phyloP scores from a whole-genome alignment of 2,797 vertebrate species.

The Diplodus puntazzo region DNA sequence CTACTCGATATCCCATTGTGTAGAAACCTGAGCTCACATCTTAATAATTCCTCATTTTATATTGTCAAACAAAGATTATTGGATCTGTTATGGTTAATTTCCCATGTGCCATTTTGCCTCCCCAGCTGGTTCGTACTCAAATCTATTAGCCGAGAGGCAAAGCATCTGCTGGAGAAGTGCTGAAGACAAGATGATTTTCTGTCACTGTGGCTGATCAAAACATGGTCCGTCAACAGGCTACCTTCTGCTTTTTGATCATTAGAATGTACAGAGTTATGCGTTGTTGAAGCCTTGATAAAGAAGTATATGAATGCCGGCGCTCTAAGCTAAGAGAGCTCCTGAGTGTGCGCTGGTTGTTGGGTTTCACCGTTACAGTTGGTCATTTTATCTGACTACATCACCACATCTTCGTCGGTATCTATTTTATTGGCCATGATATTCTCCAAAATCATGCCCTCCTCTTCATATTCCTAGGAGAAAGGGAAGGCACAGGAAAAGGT shows the following conservation, averaged over 20 bases:
- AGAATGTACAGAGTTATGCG: background rate
- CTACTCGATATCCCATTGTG: slow-evolving; percentile 18
- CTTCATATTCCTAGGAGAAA: slow-evolving; percentile 69
- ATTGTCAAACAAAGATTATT: slow-evolving; percentile 30
- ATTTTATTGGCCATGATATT: slow-evolving; percentile 67
- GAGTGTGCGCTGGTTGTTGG: background rate
- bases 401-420: background rate
- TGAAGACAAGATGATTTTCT: slow-evolving; percentile 21
- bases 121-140: slow-evolving; percentile 5
- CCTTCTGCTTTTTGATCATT: background rate
- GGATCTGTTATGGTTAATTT: slow-evolving; percentile 33
- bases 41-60: slow-evolving; percentile 24
- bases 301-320: background rate
- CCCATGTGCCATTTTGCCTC: slow-evolving; percentile 22
- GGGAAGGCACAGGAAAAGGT: background rate
- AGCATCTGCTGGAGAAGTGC: slow-evolving; percentile 32
- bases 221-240: background rate
- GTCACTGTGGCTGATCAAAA: slow-evolving; percentile 12
- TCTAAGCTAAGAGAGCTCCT: background rate
- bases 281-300: background rate
- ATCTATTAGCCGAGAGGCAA: slow-evolving; percentile 12
- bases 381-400: slow-evolving; percentile 65
- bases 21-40: slow-evolving; percentile 7
- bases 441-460: slow-evolving; percentile 57
- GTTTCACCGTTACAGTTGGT: slow-evolving; percentile 3